Percentiles rank a stretch among this genome's conserved stretches.
phyloP scores from a whole-genome alignment of 2,888 invertebrate species.

The Andrena dorsata region DNA sequence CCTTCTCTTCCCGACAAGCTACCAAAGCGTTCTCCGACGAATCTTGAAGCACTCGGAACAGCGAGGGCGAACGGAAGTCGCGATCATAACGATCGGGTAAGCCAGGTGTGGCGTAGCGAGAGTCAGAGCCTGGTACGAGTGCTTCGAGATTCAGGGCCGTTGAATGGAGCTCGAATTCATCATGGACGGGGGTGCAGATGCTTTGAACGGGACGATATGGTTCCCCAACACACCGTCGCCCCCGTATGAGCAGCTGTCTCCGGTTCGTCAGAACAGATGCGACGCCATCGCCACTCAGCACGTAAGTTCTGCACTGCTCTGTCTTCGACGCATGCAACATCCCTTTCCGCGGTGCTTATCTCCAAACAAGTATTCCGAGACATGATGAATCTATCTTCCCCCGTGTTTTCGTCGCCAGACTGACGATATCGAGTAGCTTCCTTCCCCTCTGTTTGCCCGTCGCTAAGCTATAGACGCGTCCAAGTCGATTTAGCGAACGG shows the following conservation, averaged over 20 bases:
- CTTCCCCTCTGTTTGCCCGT: neutral
- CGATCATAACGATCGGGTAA: constrained; percentile 22
- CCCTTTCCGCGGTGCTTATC: neutral
- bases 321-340: constrained; percentile 4
- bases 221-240: constrained; percentile 78
- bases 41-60: constrained; percentile 45
- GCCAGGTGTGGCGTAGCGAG: constrained; percentile 12
- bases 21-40: constrained; percentile 57
- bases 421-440: neutral
- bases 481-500: neutral
- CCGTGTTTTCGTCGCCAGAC: neutral
- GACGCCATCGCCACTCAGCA: constrained; percentile 78
- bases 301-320: constrained; percentile 73
- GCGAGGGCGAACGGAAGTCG: constrained; percentile 21
- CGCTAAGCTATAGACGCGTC: neutral
- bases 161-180: constrained; percentile 81
- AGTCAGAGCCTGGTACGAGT: constrained; percentile 36
- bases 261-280: constrained; percentile 78
- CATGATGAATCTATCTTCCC: neutral
- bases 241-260: constrained; percentile 80
- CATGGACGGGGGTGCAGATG: constrained; percentile 81
- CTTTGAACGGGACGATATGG: constrained; percentile 81
- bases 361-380: neutral
- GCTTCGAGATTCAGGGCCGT: constrained; percentile 43
- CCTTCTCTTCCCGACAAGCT: constrained; percentile 28